Evolutionary conservation across 2,888 invertebrate species (phyloP), one percentile per base, ranked within the genome.

Genomic region (Pardosa pseudoannulata): DNA sequence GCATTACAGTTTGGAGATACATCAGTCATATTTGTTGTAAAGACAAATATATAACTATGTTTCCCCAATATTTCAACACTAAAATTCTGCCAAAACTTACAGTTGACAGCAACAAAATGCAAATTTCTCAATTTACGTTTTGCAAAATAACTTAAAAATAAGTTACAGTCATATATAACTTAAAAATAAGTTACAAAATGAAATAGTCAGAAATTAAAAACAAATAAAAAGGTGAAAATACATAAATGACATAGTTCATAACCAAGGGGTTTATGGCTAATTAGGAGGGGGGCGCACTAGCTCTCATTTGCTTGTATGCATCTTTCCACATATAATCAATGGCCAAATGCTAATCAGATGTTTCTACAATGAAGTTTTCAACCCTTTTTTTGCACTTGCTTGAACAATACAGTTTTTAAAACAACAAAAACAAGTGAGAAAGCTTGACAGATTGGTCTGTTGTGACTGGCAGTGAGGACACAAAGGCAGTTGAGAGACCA

Each of bases 391-490:
- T 78, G 64, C 76, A 75, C 71, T 76, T 62, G 56, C 36, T 73
- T 68, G 64, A 81, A 81, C 81, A 81, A 74, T 74, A 78, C 78
- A 62, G 67, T 68, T 78, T 78, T 64, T 76, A 85, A 78, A 67
- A 73, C 65, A 65, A 76, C 50, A 39, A 28, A 72, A 83, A 79
- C 71, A 83, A 79, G 56, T 74, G 75, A 79, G 78, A 83, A 83
- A 81, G 79, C 82, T 68, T 76, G 78, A 56, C 82, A 88, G 76
- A 70, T 73, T 83, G 72, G 71, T 65, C 50, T 78, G 71, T 79
- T 82, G 79, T 68, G 75, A 83, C 78, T 87, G 88, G 85, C 75
- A 87, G 82, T 87, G 80, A 87, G 87, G 87, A 87, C 80, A 87
- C 87, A 71, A 87, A 87, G 80, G 87, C 80, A 80, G 80, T 80